Percentiles rank a stretch among this genome's conserved stretches.
Evolutionary conservation across 2,888 invertebrate species (phyloP).

Genomic region (Cheilosia scutellata): DNA sequence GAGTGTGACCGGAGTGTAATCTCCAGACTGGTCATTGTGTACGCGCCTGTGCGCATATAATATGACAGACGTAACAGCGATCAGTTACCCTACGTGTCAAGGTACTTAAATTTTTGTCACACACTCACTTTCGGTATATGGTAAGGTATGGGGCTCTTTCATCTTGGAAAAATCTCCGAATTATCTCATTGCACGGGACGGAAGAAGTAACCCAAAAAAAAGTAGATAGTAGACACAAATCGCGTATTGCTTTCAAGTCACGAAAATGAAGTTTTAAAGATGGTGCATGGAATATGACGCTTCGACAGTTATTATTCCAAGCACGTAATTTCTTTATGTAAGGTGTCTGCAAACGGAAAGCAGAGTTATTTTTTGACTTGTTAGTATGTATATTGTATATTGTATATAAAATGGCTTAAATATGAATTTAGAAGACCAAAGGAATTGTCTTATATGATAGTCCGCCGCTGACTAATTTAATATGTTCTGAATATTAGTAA

Average conservation of each 20-base stretch:
- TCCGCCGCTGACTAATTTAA: too few species aligned
- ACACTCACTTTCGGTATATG: constrained; percentile 35
- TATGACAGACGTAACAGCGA: constrained; percentile 39
- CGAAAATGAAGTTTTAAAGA: constrained; percentile 42
- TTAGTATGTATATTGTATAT: neutral
- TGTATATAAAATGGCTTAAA: neutral
- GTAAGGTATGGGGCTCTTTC: constrained; percentile 9
- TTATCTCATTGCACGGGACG: neutral
- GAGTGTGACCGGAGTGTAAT: constrained; percentile 55
- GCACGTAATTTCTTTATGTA: constrained; percentile 39
- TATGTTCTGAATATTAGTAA: too few species aligned
- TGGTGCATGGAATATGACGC: constrained; percentile 4
- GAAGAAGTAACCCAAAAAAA: neutral
- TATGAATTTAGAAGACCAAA: neutral
- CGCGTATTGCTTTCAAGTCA: constrained; percentile 39
- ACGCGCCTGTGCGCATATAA: neutral
- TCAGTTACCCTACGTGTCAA: constrained; percentile 34
- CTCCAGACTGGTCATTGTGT: constrained; percentile 29
- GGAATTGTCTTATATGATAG: too few species aligned
- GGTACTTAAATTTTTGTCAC: constrained; percentile 51
- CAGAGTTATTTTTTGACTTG: neutral
- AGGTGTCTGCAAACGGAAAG: constrained; percentile 7
- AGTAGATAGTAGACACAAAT: neutral
- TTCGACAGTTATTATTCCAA: constrained; percentile 15
- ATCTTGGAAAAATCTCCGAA: constrained; percentile 51